These are phyloP conservation scores for Nyctalus aviator DNA, from an alignment of 2,797 vertebrate genomes.

Conservation along the genomic window DNA sequence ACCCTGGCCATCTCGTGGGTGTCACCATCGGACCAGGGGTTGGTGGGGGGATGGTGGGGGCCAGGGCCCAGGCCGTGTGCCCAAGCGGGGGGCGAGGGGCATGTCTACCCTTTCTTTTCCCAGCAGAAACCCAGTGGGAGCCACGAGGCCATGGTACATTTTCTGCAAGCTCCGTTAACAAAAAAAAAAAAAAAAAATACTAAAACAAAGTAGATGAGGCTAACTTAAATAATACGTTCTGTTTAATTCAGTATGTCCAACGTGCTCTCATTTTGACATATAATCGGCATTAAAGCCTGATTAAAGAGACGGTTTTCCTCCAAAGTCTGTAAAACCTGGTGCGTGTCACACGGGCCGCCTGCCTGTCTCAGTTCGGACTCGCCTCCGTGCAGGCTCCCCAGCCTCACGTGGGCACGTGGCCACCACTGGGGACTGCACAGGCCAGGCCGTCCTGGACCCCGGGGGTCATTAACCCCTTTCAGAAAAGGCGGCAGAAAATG, in stretches of 20 bases:
- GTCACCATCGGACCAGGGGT: accelerated
- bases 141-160: neutral
- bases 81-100: accelerated
- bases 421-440: too few relatives aligned
- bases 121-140: neutral
- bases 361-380: accelerated
- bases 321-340: accelerated
- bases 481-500: accelerated
- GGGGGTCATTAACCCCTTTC: too few relatives aligned
- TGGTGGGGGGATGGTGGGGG: accelerated
- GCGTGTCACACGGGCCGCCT: accelerated
- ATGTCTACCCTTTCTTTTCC: neutral
- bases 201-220: neutral
- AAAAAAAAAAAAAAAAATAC: neutral
- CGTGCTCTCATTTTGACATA: neutral
- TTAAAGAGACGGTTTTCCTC: accelerated
- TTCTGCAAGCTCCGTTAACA: neutral
- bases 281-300: too few relatives aligned
- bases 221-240: neutral
- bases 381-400: accelerated
- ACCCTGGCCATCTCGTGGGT: accelerated
- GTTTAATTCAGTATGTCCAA: too few relatives aligned
- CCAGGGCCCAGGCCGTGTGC: accelerated
- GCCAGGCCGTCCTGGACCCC: accelerated
- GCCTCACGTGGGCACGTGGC: accelerated